Percentiles rank a stretch among this genome's conserved stretches.
Evolutionary conservation across 2,888 invertebrate genomes (phyloP).

Genomic region (Ditula angustiorana): DNA sequence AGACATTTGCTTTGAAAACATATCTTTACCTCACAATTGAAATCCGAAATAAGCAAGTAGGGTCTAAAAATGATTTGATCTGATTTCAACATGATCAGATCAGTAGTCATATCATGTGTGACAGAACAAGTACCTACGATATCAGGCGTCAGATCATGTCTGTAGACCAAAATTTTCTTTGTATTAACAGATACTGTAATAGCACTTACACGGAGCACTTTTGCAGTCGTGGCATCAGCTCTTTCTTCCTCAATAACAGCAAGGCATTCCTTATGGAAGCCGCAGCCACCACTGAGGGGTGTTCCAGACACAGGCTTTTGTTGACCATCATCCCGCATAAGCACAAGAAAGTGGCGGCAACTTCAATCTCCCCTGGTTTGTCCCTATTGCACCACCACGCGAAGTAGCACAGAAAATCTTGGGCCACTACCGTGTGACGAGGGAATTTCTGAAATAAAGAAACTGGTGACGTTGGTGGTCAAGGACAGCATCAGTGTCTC

Average conservation of each 20-base stretch:
- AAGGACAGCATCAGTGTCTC: too few relatives aligned
- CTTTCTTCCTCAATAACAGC: slow-evolving; percentile 55
- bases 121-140: too few relatives aligned
- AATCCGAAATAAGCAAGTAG: too few relatives aligned
- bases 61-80: too few relatives aligned
- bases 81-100: too few relatives aligned
- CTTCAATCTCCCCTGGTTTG: slow-evolving; percentile 60
- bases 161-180: too few relatives aligned
- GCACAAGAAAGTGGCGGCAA: slow-evolving; percentile 68
- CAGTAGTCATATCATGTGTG: too few relatives aligned
- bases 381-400: slow-evolving; percentile 64
- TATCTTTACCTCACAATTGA: too few relatives aligned
- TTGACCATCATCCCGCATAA: slow-evolving; percentile 65
- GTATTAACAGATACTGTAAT: background rate
- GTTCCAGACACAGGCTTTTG: slow-evolving; percentile 56
- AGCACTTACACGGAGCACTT: slow-evolving; percentile 60
- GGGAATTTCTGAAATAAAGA: slow-evolving; percentile 66
- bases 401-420: slow-evolving; percentile 69
- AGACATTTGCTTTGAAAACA: too few relatives aligned
- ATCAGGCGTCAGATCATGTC: too few relatives aligned
- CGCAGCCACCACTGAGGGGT: slow-evolving; percentile 66
- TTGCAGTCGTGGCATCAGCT: slow-evolving; percentile 51
- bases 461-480: too few relatives aligned
- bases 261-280: slow-evolving; percentile 66
- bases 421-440: slow-evolving; percentile 62